Base-by-base conservation (phyloP, 2,113 vertebrate species). In the Anseranas semipalmata region DNA sequence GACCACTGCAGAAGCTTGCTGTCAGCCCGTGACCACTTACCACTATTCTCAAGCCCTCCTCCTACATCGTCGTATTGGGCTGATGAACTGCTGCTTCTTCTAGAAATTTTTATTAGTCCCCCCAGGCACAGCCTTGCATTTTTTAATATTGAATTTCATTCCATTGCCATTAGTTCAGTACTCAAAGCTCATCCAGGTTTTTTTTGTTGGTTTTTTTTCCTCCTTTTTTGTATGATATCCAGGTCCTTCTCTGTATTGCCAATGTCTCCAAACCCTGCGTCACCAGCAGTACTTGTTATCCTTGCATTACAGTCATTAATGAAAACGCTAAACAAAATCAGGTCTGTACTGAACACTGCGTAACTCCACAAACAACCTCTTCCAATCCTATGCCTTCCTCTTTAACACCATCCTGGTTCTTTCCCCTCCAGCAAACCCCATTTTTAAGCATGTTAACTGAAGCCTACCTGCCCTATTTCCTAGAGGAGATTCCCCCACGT, bases 71-170 rank as follows among this genome's bases (percentile, higher is more conserved):
- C 1, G 5, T 91, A 89, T 76, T 81, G 32, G 18, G 39, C 91
- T 76, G 56, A 94, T 85, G 48, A 93, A 59, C 59, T 89, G 50
- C 63, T 87, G 60, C 67, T 71, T 43, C 78, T 94, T 88, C 91
- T 89, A 94, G 62, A 94, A 91, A 70, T 68, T 91, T 95, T 96
- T 97, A 94, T 96, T 95, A 89, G 62, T 94, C 91, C 77, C 91
- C 71, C 33, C 50, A 91, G 93, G 89, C 91, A 93, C 13, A 87
- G 89, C 14, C 41, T 79, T 93, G 58, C 85, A 96, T 94, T 95
- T 96, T 97, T 96, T 89, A 89, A 94, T 95, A 93, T 65, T 85
- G 91, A 82, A 95, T 89, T 91, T 94, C 89, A 96, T 97, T 97
- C 95, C 91, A 55, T 70, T 91, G 74, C 53, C 48, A 59, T 97